Base-by-base conservation (phyloP, 64 coral and sea anemone species). In the Montipora cactus region DNA sequence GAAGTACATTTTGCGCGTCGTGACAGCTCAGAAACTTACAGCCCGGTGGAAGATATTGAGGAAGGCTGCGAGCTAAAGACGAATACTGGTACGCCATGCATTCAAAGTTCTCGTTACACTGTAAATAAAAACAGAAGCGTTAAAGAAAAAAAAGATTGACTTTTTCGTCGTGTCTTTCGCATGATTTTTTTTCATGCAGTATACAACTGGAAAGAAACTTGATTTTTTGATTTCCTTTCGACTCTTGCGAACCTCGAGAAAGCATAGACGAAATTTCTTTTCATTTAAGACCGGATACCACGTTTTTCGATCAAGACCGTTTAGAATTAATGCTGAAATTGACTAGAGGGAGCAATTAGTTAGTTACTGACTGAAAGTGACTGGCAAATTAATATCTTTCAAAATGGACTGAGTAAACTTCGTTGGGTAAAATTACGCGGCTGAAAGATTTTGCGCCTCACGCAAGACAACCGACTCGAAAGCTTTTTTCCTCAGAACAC, bases 11-110 rank as follows among this genome's bases (percentile, higher is more conserved):
- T 13, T 78, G 83, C 20, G 89, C 96, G 49, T 98, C 96, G 16
- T 95, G 76, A 19, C 96, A 98, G 46, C 87, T 95, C 16, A 98
- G 89, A 71, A 89, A 87, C 62, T 95, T 94, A 66, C 93, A 98
- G 67, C 96, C 96, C 4, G 96, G 96, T 1, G 96, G 96, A 62
- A 98, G 89, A 57, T 91, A 92, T 10, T 98, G 92, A 37, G 82
- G 49, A 0, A 94, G 69, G 25, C 85, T 79, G 14, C 80, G 88
- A 86, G 82, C n/a, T 49, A 70, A 67, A 49, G 62, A 66, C 47
- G 82, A 86, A 70, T 71, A 71, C 47, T 86, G 82, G 68, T 71
- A 86, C 7, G 66, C 47, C 82, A 86, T 86, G 53, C 11, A 57
- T 20, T 28, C 66, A 19, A 71, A 5, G 15, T 16, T 11, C 45